Evolutionary conservation across 2,888 invertebrate genomes (phyloP), one percentile per base, ranked within the genome.

Genomic region (Tetragonula carbonaria): DNA sequence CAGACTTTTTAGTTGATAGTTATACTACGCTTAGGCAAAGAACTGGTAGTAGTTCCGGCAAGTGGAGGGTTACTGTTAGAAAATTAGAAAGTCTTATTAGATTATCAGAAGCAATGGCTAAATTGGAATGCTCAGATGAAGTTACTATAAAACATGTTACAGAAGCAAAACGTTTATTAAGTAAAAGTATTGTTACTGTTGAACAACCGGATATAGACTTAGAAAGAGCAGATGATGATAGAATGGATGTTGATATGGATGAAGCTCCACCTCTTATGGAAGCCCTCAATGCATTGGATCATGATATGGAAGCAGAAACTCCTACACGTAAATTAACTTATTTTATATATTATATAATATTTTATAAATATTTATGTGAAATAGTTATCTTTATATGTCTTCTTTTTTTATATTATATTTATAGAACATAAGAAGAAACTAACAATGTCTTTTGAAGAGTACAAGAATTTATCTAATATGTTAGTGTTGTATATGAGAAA

Each of bases 51-150:
- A 95, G 96, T 0, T 93, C 96, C 2, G 96, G 96, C 0, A 97
- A 98, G 0, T 99, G 99, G 99, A 96, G 99, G 76, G 99, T 99
- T 89, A 99, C 99, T 0, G 99, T 99, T 33, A 96, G 99, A 0
- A 99, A 99, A 93, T 95, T 99, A 84, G 99, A 99, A 95, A 98
- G 98, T 91, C 97, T 99, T 96, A 97, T 99, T 92, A 97, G 99
- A 18, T 96, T 99, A 45, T 98, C 99, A 0, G 99, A 99, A 95
- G 99, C 98, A 50, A 97, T 99, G 96, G 99, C 99, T 74, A 97
- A 99, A 95, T 96, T 99, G 96, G 98, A 99, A 95, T 99, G 99
- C 95, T 97, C 97, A 88, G 98, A 98, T 75, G 97, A 97, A 93
- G 99, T 99, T 21, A 96, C 96, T 6, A 95, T 96, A 0, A 97